Percentiles rank a stretch among this genome's conserved stretches.
These are phyloP conservation scores for Polyodon spathula DNA, from an alignment of 2,113 vertebrate species.

Conservation along the genomic window DNA sequence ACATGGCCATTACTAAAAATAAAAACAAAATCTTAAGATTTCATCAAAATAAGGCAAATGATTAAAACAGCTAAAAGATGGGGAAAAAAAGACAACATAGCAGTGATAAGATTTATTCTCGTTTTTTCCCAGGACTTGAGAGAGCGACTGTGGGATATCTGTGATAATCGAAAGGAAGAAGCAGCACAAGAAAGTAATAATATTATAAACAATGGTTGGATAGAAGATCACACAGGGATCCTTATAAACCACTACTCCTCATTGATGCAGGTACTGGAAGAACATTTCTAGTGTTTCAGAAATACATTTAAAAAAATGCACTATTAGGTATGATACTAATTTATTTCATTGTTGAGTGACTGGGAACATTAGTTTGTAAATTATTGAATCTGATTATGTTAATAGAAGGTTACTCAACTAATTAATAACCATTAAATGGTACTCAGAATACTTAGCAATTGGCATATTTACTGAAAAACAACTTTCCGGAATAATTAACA, in stretches of 20 bases:
- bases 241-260: constrained; percentile 70
- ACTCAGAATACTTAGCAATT: no score
- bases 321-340: not conserved
- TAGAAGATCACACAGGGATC: constrained; percentile 53
- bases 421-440: not conserved
- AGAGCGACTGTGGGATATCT: constrained; percentile 76
- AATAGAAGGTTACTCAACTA: not conserved
- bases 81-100: no score
- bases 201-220: constrained; percentile 62
- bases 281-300: not conserved
- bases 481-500: no score
- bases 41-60: no score
- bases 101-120: constrained; percentile 6
- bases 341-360: no score
- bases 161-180: constrained; percentile 68
- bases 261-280: constrained; percentile 70
- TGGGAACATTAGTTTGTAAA: no score
- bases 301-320: constrained; percentile 6
- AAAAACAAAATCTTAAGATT: no score
- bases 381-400: no score
- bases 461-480: no score
- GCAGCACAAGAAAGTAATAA: constrained; percentile 56
- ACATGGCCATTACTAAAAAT: no score
- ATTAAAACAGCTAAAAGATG: no score
- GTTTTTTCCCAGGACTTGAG: constrained; percentile 60